Evolutionary conservation across 2,888 invertebrate genomes (phyloP), one percentile per base, ranked within the genome.

Genomic region (Hypomecis punctinalis): DNA sequence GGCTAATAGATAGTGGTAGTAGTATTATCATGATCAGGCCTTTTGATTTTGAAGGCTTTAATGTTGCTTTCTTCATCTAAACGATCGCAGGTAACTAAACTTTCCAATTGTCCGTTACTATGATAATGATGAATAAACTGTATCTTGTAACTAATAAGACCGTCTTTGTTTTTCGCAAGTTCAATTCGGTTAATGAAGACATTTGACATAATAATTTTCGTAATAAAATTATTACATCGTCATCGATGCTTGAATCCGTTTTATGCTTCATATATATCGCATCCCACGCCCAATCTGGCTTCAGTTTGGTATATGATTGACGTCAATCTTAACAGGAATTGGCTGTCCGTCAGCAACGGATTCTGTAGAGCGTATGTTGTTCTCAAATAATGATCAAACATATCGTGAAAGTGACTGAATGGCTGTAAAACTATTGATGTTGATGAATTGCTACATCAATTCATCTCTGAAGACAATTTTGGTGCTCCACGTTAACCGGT

Each of bases 271-370:
- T 52, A 42, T 56, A 35, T 39, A 55, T 51, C 9, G 39, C 54
- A 49, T 48, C 40, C 60, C 63, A 57, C 60, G 55, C 53, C 55
- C 63, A 46, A 49, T 57, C 35, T 62, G 62, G 62, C 62, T 53
- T 53, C 52, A 42, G 56, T 37, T 63, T 47, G 9, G 42, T 49
- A 6, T 40, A 46, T 60, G 56, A 56, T 54, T 62, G 62, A 63
- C 63, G 63, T 57, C 63, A 63, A 57, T 53, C 42, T 47, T 40
- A 33, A 57, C 51, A 47, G 51, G 35, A 56, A 57, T 40, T 62
- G 46, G 62, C 40, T 39, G 23, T 57, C 52, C 47, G 42, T 54
- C 63, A 53, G 42, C 47, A n/a, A 8, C 39, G 10, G 37, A 52
- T 59, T 37, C 37, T 13, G 13, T 43, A 37, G 46, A 13, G 11